These are phyloP conservation scores for Hecatera dysodea DNA, from an alignment of 2,888 invertebrate species.

Conservation along the genomic window DNA sequence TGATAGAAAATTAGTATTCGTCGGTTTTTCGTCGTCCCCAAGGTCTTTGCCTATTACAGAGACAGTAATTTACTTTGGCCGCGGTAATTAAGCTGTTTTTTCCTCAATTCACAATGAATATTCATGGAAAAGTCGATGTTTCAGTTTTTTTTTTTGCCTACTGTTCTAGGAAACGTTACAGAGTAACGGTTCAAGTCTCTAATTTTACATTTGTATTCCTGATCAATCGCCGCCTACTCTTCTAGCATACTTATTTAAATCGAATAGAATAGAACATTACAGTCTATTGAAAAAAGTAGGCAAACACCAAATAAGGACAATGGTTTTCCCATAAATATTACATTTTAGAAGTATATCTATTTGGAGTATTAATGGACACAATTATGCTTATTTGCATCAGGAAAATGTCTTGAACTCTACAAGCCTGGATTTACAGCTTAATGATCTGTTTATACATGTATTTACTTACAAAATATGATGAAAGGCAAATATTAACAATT, in stretches of 20 bases:
- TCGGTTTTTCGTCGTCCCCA: conserved; percentile 42
- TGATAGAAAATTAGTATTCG: conserved; percentile 26
- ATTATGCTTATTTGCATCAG: conserved; percentile 16
- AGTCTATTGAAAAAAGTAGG: neutral
- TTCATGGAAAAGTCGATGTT: neutral
- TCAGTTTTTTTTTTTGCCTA: neutral
- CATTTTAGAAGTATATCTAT: neutral
- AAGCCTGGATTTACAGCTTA: neutral
- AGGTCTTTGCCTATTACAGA: conserved; percentile 59
- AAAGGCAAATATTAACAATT: too few relatives aligned
- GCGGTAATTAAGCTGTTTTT: conserved; percentile 39
- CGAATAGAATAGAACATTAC: neutral
- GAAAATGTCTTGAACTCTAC: conserved; percentile 13
- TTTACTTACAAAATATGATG: neutral
- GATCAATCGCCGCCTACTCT: neutral
- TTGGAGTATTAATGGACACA: neutral
- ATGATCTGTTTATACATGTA: neutral
- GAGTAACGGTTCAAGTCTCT: neutral
- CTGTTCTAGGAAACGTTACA: neutral
- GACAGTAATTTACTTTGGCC: conserved; percentile 22
- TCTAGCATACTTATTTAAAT: conserved; percentile 3
- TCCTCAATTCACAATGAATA: conserved; percentile 27
- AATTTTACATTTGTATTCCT: conserved; percentile 29
- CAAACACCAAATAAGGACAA: neutral
- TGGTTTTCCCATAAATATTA: too few relatives aligned